Evolutionary conservation across 2,888 invertebrate species (phyloP), one percentile per base, ranked within the genome.

Genomic region (Caenorhabditis becei): DNA sequence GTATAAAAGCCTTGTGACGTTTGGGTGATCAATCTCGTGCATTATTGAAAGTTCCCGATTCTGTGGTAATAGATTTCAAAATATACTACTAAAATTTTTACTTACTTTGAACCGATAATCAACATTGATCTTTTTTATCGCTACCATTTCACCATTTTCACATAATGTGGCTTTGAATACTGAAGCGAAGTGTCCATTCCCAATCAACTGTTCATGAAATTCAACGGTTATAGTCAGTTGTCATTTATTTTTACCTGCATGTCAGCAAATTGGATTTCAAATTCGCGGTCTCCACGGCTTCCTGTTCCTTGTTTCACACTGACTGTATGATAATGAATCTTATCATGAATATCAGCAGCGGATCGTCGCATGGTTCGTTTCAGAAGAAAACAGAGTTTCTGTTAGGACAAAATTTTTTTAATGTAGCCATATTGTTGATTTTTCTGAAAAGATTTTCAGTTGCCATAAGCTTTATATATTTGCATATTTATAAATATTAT

Each of bases 21-120:
- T 84, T 3, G 84, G 84, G 69, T 84, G 84, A 26, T 82, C 80
- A 54, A 84, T 66, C 56, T 77, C 62, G 14, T 62, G 74, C 84
- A 84, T 83, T 14, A 84, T 77, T 10, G 49, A 8, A 0, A 84
- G 53, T 51, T 84, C 84, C 4, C 84, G 66, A 28, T 81, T 83
- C 81, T 83, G 65, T n/a, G n/a, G n/a, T n/a, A 66, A 75, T 54
- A 18, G 23, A 0, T 18, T 18, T 44, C 16, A 66, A n/a, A 20
- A 67, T 18, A 54, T 47, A 11, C 18, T 37, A 54, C 37, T 41
- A 11, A 35, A 24, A 41, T 24, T 54, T 41, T 41, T 14, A 56
- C 49, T 23, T n/a, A 81, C 83, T 44, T 84, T 84, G 54, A 77
- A 83, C 5, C 84, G 44, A 26, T 75, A 67, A 37, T 84, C 84